Conservation (phyloP, 2,113 vertebrate genomes). For the Orthonyx spaldingii region DNA sequence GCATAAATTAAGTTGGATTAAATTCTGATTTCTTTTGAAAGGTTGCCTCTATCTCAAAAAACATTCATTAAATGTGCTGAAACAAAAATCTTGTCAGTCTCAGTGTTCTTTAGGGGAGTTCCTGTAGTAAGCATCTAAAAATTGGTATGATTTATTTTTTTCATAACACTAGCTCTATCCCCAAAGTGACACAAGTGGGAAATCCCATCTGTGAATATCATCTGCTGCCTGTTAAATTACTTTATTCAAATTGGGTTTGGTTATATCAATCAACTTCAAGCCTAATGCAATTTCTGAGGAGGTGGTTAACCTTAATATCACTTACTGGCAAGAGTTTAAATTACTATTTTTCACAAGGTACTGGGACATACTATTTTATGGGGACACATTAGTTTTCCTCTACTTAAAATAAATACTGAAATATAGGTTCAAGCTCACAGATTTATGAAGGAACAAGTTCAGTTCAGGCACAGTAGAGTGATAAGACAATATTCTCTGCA, state of each 20-base stretch:
- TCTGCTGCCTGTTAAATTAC: constrained; percentile 39
- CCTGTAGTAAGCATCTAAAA: background rate
- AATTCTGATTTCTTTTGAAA: background rate
- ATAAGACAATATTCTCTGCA: background rate
- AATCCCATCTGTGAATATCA: constrained; percentile 53
- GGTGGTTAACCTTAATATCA: constrained; percentile 25
- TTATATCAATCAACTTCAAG: background rate
- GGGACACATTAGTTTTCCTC: background rate
- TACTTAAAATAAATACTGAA: background rate
- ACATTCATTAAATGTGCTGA: background rate
- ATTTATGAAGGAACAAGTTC: background rate
- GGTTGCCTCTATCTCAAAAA: background rate
- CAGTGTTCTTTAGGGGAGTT: background rate
- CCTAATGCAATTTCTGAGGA: constrained; percentile 4
- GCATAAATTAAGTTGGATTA: background rate
- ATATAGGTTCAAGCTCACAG: background rate
- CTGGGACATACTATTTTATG: background rate
- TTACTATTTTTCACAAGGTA: background rate
- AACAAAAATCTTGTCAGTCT: constrained; percentile 1
- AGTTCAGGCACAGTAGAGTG: background rate
- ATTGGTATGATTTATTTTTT: background rate
- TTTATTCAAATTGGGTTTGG: background rate
- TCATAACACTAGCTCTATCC: background rate
- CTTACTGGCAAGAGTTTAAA: background rate
- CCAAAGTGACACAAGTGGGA: constrained; percentile 10